Conservation (phyloP, 2,888 invertebrate species). For the Troides helena region DNA sequence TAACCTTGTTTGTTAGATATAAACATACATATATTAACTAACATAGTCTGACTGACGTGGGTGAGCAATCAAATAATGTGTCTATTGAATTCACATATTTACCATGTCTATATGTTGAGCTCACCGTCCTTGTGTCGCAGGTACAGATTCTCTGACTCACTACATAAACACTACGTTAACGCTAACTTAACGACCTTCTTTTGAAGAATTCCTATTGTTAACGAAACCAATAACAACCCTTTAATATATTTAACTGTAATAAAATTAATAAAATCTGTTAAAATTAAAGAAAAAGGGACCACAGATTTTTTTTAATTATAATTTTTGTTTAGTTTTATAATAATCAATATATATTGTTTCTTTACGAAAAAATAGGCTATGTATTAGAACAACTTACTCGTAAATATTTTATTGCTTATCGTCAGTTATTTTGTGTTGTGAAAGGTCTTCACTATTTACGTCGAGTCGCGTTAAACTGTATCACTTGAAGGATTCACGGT, state of each 20-base stretch:
- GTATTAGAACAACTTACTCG: too few species aligned
- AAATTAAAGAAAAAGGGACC: too few species aligned
- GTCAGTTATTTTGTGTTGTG: slow-evolving; percentile 25
- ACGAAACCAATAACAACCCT: too few species aligned
- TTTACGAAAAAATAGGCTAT: background rate
- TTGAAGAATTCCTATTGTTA: slow-evolving; percentile 1
- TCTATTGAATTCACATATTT: slow-evolving; percentile 60
- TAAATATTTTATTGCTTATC: slow-evolving; percentile 10
- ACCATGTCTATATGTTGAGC: slow-evolving; percentile 49
- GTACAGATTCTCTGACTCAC: slow-evolving; percentile 67
- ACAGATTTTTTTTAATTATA: too few species aligned
- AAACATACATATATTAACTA: too few species aligned
- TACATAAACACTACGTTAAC: slow-evolving; percentile 62
- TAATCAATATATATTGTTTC: too few species aligned
- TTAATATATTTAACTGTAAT: too few species aligned
- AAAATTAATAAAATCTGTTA: too few species aligned
- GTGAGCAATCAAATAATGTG: slow-evolving; percentile 48
- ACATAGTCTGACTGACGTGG: slow-evolving; percentile 41
- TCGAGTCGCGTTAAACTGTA: slow-evolving; percentile 3
- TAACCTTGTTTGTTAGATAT: too few species aligned
- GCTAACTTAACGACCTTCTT: slow-evolving; percentile 68
- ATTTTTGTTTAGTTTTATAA: too few species aligned
- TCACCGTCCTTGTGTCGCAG: slow-evolving; percentile 71
- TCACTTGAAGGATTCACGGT: slow-evolving; percentile 26
- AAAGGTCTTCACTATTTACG: slow-evolving; percentile 20